Evolutionary conservation across 2,888 invertebrate species (phyloP).

Genomic region (Coremacera marginata): DNA sequence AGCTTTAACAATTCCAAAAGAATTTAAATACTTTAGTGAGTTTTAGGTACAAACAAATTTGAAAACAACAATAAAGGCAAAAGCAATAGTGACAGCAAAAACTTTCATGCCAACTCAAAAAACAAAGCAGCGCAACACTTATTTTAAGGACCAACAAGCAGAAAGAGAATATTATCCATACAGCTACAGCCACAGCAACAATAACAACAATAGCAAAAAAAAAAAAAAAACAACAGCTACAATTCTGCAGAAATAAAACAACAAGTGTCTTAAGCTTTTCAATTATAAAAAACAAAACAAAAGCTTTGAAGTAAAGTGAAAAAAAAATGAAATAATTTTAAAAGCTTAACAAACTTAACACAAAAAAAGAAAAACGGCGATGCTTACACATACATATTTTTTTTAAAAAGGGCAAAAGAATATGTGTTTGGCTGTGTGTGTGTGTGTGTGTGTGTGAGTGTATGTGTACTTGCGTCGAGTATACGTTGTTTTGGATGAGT

Average conservation of each 20-base stretch:
- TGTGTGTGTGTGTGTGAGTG: too few species aligned
- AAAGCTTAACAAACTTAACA: not conserved
- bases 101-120: conserved; percentile 6
- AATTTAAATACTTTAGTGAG: not conserved
- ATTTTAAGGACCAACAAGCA: conserved; percentile 6
- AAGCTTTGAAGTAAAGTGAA: not conserved
- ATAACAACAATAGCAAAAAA: not conserved
- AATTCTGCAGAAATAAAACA: not conserved
- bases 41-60: conserved; percentile 29
- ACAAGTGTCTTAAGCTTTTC: conserved; percentile 12
- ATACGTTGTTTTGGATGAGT: too few species aligned
- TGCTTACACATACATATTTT: too few species aligned
- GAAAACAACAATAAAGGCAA: not conserved
- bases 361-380: not conserved
- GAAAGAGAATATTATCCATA: not conserved
- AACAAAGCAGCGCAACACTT: conserved; percentile 9
- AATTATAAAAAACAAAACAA: not conserved
- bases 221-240: conserved; percentile 17
- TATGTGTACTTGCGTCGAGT: too few species aligned
- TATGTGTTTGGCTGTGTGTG: too few species aligned
- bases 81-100: not conserved
- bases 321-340: not conserved
- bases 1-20: not conserved
- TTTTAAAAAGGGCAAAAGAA: too few species aligned
- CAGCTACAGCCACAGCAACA: not conserved